Evolutionary conservation across 2,797 vertebrate genomes (phyloP).

Genomic region (Ciconia nigra): DNA sequence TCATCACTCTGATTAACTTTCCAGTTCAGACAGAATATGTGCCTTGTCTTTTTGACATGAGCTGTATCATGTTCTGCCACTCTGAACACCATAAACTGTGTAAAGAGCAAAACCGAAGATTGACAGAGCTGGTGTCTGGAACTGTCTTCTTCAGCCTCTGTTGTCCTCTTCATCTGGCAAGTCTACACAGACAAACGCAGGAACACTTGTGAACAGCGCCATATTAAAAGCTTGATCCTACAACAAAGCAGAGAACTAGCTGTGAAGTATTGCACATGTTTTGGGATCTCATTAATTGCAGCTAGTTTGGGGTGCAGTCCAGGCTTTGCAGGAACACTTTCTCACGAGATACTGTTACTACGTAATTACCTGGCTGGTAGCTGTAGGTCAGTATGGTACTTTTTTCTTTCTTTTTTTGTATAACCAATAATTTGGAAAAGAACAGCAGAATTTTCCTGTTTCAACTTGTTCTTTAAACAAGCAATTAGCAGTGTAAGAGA

Average conservation of each 20-base stretch:
- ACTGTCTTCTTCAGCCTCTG: neutral
- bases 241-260: neutral
- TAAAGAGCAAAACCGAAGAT: neutral
- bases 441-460: neutral
- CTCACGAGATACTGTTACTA: neutral
- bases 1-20: neutral
- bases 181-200: neutral
- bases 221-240: fast-evolving
- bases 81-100: neutral
- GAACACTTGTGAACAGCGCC: fast-evolving
- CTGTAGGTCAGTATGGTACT: neutral
- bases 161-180: neutral
- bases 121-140: neutral
- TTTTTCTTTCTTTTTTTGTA: neutral
- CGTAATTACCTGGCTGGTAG: neutral
- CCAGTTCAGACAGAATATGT: neutral
- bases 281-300: neutral
- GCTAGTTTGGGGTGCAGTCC: neutral
- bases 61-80: fast-evolving
- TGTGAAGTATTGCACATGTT: fast-evolving
- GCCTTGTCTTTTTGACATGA: neutral
- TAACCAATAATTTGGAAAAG: neutral
- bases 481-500: neutral
- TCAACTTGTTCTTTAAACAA: neutral
- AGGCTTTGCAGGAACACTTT: neutral